Conservation (phyloP, 2,888 invertebrate species). For the Drosophila atripex region DNA sequence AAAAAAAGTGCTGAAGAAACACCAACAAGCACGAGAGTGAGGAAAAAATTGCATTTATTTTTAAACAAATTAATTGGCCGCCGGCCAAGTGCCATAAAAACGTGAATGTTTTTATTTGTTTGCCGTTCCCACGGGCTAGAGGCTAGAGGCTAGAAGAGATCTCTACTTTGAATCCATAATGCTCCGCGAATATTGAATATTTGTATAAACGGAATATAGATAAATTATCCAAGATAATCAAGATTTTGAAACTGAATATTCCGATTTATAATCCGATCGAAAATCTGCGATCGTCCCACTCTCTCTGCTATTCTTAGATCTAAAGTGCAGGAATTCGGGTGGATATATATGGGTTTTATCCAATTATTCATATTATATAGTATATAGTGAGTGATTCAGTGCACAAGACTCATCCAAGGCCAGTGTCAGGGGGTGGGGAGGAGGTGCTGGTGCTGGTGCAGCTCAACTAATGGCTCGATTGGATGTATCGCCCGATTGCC, state of each 20-base stretch:
- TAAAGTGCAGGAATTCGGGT: neutral
- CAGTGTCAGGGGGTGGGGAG: slow-evolving; percentile 47
- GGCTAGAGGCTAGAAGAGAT: neutral
- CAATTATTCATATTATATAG: slow-evolving; percentile 5
- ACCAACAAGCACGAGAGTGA: slow-evolving; percentile 19
- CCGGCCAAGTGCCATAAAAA: slow-evolving; percentile 75
- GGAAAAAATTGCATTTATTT: slow-evolving; percentile 70
- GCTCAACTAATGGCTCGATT: slow-evolving; percentile 61
- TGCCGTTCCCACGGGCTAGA: slow-evolving; percentile 6
- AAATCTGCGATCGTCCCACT: too few species aligned
- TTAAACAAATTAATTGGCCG: slow-evolving; percentile 75
- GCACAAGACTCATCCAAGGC: slow-evolving; percentile 61
- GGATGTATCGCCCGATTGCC: slow-evolving; percentile 58
- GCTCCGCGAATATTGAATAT: slow-evolving; percentile 36
- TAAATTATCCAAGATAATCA: neutral
- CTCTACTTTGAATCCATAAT: slow-evolving; percentile 37
- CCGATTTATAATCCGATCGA: too few species aligned
- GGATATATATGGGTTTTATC: slow-evolving; percentile 26
- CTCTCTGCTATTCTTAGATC: neutral
- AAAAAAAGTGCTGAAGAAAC: slow-evolving; percentile 7
- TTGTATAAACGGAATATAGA: slow-evolving; percentile 17
- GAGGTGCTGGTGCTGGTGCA: neutral
- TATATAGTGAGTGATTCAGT: slow-evolving; percentile 8
- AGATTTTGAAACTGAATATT: slow-evolving; percentile 16
- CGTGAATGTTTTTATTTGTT: slow-evolving; percentile 66